These are phyloP conservation scores for Furnarius figulus DNA, from an alignment of 2,113 vertebrate species.

Conservation along the genomic window DNA sequence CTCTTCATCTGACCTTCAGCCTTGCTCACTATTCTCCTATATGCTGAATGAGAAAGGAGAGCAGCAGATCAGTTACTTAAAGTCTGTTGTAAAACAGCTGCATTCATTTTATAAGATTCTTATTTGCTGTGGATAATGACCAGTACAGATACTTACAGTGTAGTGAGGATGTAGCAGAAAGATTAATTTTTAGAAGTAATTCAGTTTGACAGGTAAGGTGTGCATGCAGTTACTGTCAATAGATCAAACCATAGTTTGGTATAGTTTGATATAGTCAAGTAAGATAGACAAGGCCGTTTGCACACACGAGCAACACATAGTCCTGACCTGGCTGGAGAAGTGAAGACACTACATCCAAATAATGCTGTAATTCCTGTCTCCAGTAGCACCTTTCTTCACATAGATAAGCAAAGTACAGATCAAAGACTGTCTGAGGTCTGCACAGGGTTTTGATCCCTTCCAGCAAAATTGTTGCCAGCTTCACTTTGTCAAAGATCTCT, in stretches of 20 bases:
- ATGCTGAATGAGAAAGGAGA: background rate
- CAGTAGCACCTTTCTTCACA: background rate
- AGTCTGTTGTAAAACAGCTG: constrained; percentile 4
- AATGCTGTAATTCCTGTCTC: background rate
- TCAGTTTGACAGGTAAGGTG: background rate
- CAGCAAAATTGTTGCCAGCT: background rate
- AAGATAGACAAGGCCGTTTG: background rate
- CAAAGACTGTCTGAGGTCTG: background rate
- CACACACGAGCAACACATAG: background rate
- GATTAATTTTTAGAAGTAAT: constrained; percentile 26
- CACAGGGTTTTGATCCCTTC: background rate
- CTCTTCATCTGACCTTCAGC: background rate
- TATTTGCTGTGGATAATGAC: background rate
- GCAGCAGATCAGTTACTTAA: background rate
- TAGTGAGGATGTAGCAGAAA: background rate
- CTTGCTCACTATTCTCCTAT: background rate
- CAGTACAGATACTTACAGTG: background rate
- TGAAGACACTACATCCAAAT: background rate
- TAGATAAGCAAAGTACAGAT: background rate
- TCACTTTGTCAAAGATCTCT: background rate
- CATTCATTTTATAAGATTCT: background rate
- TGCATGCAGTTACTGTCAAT: background rate
- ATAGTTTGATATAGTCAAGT: background rate
- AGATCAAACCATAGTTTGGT: background rate
- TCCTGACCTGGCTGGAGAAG: background rate